phyloP scores from a whole-genome alignment of 2,113 vertebrate species.

The Microcebus ravelobensis region DNA sequence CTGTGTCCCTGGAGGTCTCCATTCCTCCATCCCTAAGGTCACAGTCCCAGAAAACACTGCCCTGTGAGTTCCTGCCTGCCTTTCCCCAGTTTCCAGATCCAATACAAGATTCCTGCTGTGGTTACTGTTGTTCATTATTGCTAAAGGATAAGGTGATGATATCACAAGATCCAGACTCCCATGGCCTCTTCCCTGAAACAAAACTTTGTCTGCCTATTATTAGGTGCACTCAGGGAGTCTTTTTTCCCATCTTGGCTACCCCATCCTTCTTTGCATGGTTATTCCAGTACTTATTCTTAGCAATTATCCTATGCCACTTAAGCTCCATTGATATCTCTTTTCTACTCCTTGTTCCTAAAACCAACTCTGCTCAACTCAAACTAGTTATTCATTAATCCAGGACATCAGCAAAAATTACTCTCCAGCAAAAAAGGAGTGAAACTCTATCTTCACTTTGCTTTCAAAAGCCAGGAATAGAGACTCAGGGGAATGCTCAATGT shows the following conservation, averaged over 20 bases:
- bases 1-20: not conserved
- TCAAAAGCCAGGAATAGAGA: not conserved
- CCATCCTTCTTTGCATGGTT: not conserved
- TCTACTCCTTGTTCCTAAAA: not conserved
- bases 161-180: not conserved
- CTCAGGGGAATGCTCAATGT: not conserved
- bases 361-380: not conserved
- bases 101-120: not conserved
- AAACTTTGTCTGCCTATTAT: not conserved
- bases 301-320: not conserved
- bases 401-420: constrained; percentile 4
- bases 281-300: not conserved
- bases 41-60: not conserved
- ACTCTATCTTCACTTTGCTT: not conserved
- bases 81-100: not conserved
- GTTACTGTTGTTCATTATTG: not conserved
- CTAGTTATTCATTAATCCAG: not conserved
- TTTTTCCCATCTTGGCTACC: not conserved
- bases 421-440: not conserved
- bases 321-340: not conserved
- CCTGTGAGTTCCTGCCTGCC: not conserved
- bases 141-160: not conserved
- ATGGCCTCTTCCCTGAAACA: not conserved
- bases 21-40: not conserved
- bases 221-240: not conserved